Conservation (phyloP, 2,888 invertebrate genomes). For the Oscheius sp. region DNA sequence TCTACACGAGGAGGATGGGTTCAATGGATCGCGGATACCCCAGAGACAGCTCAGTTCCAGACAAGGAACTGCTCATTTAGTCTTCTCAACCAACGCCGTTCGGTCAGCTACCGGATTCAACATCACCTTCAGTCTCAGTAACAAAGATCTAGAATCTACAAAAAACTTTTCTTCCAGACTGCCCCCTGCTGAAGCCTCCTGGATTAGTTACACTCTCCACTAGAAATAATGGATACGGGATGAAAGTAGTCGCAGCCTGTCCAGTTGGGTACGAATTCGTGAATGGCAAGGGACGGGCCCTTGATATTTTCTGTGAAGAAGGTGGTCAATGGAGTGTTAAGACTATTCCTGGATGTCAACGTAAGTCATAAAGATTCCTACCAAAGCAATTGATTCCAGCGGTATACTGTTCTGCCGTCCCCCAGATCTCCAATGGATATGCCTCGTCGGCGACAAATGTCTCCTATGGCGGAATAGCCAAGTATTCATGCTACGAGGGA, state of each 20-base stretch:
- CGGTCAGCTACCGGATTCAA: conserved; percentile 69
- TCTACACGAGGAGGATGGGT: conserved; percentile 87
- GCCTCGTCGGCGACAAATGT: conserved; percentile 95
- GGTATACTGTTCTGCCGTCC: conserved; percentile 92
- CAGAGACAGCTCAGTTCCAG: conserved; percentile 60
- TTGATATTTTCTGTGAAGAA: conserved; percentile 65
- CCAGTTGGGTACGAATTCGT: conserved; percentile 71
- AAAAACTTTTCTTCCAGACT: conserved; percentile 57
- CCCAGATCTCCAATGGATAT: conserved; percentile 96
- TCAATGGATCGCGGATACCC: conserved; percentile 47
- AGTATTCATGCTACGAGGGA: conserved; percentile 93
- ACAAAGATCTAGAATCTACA: conserved; percentile 13
- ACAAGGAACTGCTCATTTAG: conserved; percentile 50
- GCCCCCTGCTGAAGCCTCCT: conserved; percentile 64
- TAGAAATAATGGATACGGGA: conserved; percentile 67
- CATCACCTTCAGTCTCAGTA: conserved; percentile 73
- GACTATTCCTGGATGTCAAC: conserved; percentile 72
- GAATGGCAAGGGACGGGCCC: conserved; percentile 67
- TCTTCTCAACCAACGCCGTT: conserved; percentile 48
- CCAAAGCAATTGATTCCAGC: conserved; percentile 65
- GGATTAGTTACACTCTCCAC: conserved; percentile 69
- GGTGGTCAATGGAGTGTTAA: conserved; percentile 72
- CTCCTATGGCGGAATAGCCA: conserved; percentile 83
- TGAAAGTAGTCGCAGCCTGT: conserved; percentile 68
- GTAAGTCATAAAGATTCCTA: conserved; percentile 50